Evolutionary conservation across 2,113 vertebrate genomes (phyloP).

Genomic region (Myanophis thanlyinensis): DNA sequence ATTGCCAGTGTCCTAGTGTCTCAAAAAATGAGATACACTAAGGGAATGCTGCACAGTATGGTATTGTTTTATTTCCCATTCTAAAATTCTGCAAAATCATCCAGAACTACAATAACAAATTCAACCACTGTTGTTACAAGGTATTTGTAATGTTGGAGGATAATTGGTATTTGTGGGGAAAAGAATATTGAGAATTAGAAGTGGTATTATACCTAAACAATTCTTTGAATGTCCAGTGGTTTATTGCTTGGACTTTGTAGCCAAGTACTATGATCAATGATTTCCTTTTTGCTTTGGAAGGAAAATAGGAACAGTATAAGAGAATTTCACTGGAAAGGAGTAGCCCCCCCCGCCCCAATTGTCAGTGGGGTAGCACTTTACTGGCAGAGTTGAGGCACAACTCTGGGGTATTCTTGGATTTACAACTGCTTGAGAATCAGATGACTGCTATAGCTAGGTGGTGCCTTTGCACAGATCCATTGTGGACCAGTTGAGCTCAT

Average conservation of each 20-base stretch:
- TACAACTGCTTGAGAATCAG: not conserved
- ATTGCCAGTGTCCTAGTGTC: not conserved
- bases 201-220: not conserved
- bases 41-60: not conserved
- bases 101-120: not conserved
- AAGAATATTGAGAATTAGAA: not conserved
- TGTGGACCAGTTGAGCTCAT: not conserved
- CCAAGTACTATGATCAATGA: not conserved
- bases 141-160: not conserved
- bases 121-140: not conserved
- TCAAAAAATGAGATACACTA: not conserved
- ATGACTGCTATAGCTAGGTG: not conserved
- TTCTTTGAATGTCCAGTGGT: not conserved
- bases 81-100: not conserved
- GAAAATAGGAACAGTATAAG: not conserved
- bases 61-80: not conserved
- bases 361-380: not conserved
- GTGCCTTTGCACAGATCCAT: not conserved
- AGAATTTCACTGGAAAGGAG: not conserved
- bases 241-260: not conserved
- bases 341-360: not conserved
- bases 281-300: not conserved
- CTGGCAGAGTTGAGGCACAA: not conserved
- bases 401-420: not conserved
- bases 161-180: not conserved